Evolutionary conservation across 2,113 vertebrate genomes (phyloP), one percentile per base, ranked within the genome.

Genomic region (Ptilorrhoa leucosticta): DNA sequence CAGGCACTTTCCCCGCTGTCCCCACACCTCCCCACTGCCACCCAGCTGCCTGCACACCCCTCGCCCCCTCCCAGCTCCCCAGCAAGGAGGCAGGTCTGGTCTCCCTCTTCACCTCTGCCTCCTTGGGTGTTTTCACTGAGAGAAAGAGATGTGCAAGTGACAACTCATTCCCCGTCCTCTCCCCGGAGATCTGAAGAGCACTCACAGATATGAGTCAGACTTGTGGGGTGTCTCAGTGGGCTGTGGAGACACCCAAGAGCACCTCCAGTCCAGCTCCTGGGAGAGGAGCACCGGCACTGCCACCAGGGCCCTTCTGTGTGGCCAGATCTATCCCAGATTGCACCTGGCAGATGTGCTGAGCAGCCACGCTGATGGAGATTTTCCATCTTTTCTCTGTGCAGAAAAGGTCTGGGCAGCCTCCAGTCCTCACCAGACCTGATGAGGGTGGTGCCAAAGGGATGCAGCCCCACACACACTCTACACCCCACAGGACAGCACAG

Each of bases 121-220:
- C 22, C 31, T 33, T 40, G 44, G 8, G 22, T 15, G 28, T 20
- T 79, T 50, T 35, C 51, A 11, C 10, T 4, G 14, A 28, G 35
- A 75, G 47, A 66, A 58, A 42, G n/a, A 42, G n/a, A 45, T 3
- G 42, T 51, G n/a, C 30, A 56, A 69, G 39, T 2, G 2, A 21
- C 1, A 0, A 9, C 16, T 54, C 1, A 0, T 18, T 44, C 17
- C 56, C 45, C 1, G 0, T 42, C 13, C 31, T 61, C 24, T 61
- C 24, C 51, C 18, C 0, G 0, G 35, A 47, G 35, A 51, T 26
- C n/a, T 47, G 39, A 69, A 50, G 50, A 65, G 40, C 54, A 51
- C 30, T 60, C 64, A 42, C 33, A 73, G 64, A 42, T 2, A 8
- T 18, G 31, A 69, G 28, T 28, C 70, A 65, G 33, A 28, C 10